phyloP scores from a whole-genome alignment of 1,140 invertebrate genomes.

The Eriosoma lanigerum region DNA sequence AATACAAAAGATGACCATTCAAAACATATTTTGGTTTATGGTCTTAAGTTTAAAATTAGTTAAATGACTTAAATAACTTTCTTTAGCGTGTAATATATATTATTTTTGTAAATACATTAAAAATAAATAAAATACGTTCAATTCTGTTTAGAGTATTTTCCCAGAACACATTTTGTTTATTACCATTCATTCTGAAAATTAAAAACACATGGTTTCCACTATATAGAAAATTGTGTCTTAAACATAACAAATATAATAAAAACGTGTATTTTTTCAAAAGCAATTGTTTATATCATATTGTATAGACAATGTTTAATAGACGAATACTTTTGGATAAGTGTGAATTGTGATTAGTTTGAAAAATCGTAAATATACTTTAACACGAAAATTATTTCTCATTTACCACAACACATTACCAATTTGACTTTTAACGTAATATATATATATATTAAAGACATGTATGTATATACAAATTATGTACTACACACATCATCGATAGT shows the following conservation, averaged over 20 bases:
- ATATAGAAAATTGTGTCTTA: background rate
- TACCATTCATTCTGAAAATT: background rate
- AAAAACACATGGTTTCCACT: background rate
- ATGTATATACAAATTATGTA: too few species aligned
- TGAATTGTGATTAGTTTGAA: background rate
- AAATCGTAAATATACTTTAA: background rate
- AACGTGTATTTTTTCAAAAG: background rate
- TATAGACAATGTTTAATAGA: background rate
- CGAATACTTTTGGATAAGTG: too few species aligned
- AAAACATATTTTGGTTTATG: background rate
- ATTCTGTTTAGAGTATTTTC: background rate
- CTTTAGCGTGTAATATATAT: constrained; percentile 1
- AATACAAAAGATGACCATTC: constrained; percentile 28
- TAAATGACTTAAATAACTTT: constrained; percentile 10
- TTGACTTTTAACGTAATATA: background rate
- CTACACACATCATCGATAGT: too few species aligned
- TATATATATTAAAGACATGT: too few species aligned
- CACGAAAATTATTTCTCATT: background rate
- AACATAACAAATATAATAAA: background rate
- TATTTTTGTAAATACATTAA: background rate
- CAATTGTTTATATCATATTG: background rate
- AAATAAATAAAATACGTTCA: too few species aligned
- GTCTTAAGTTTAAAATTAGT: constrained; percentile 16
- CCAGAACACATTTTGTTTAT: background rate
- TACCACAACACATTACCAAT: background rate